phyloP scores from a whole-genome alignment of 2,888 invertebrate genomes.

The Acrocera orbiculus region DNA sequence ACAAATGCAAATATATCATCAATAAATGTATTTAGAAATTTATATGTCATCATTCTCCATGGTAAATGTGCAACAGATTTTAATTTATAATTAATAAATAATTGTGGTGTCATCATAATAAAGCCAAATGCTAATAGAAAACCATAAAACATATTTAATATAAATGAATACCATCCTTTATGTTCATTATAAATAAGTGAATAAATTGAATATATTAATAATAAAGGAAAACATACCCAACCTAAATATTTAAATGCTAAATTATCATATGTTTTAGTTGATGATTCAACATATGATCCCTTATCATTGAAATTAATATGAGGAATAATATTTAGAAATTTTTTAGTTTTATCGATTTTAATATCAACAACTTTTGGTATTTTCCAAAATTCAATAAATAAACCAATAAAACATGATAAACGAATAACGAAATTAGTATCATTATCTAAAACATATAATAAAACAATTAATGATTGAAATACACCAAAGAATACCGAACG shows the following conservation, averaged over 20 bases:
- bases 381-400: conserved; percentile 97
- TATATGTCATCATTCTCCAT: conserved; percentile 99
- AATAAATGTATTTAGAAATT: conserved; percentile 97
- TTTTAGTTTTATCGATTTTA: conserved; percentile 54
- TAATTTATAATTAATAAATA: conserved; percentile 98
- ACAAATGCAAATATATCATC: conserved; percentile 99
- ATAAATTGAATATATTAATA: conserved; percentile 86
- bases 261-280: conserved; percentile 85
- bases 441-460: conserved; percentile 94
- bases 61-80: conserved; percentile 98
- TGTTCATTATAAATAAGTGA: conserved; percentile 92
- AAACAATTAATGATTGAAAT: conserved; percentile 87
- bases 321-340: conserved; percentile 63
- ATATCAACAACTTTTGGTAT: conserved; percentile 91
- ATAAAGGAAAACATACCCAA: conserved; percentile 86
- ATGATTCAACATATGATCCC: conserved; percentile 88
- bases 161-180: conserved; percentile 98
- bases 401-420: conserved; percentile 84
- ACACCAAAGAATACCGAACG: conserved; percentile 97
- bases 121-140: conserved; percentile 97
- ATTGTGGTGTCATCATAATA: conserved; percentile 99
- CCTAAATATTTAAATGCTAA: conserved; percentile 93
- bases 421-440: conserved; percentile 94
- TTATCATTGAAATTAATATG: conserved; percentile 74
- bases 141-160: conserved; percentile 91